phyloP scores from a whole-genome alignment of 2,797 vertebrate species.

The Lycodopsis pacificus region DNA sequence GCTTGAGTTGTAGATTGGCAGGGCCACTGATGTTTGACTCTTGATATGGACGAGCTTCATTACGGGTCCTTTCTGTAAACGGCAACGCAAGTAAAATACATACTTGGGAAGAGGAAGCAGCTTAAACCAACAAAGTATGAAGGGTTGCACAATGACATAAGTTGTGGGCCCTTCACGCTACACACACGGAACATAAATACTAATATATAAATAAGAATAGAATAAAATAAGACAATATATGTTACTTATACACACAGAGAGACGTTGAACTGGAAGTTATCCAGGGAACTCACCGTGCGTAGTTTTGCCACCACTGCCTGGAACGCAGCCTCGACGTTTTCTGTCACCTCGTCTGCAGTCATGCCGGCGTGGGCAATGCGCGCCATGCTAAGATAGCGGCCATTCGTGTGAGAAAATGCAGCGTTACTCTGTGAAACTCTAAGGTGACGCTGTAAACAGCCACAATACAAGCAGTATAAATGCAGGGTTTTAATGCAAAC shows the following conservation, averaged over 20 bases:
- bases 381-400: constrained; percentile 82
- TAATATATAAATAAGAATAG: not conserved
- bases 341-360: constrained; percentile 84
- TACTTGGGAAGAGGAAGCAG: not conserved
- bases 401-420: accelerated
- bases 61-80: constrained; percentile 88
- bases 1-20: constrained; percentile 91
- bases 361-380: constrained; percentile 89
- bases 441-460: not conserved
- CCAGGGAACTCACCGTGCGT: constrained; percentile 79
- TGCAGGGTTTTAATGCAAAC: accelerated
- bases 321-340: constrained; percentile 86
- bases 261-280: not conserved
- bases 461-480: not conserved
- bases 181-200: not conserved
- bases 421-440: not conserved
- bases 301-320: constrained; percentile 83
- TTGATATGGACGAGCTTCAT: constrained; percentile 95
- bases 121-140: not conserved
- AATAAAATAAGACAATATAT: not conserved
- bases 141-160: not conserved
- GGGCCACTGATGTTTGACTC: constrained; percentile 87
- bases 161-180: not conserved
- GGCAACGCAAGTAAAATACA: not conserved
- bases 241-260: not conserved